Evolutionary conservation across 2,888 invertebrate genomes (phyloP).

Genomic region (Trissonchulus latispiculum): DNA sequence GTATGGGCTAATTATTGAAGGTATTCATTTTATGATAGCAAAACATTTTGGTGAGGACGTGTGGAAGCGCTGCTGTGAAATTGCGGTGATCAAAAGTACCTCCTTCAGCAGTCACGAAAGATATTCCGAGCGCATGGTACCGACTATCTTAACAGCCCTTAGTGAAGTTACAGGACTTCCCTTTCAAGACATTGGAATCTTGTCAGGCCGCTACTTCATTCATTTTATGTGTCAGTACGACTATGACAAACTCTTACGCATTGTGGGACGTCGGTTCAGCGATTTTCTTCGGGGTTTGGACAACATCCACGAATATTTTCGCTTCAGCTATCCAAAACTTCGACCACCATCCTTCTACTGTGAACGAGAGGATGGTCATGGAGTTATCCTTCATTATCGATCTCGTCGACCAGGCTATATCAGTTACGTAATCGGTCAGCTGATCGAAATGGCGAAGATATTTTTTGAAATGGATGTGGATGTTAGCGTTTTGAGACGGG

Average conservation of each 20-base stretch:
- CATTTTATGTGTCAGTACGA: conserved; percentile 32
- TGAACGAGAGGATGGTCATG: conserved; percentile 69
- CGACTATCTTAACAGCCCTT: conserved; percentile 29
- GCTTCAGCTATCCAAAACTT: no score
- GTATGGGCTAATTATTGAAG: conserved; percentile 36
- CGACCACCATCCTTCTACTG: no score
- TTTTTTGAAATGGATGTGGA: conserved; percentile 64
- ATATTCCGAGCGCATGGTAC: conserved; percentile 33
- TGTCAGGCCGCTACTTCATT: conserved; percentile 33
- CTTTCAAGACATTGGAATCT: conserved; percentile 32
- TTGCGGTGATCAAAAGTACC: conserved; percentile 28
- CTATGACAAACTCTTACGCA: conserved; percentile 34
- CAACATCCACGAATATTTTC: conserved; percentile 90
- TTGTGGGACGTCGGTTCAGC: conserved; percentile 34
- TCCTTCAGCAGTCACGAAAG: conserved; percentile 34
- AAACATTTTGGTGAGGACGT: conserved; percentile 32
- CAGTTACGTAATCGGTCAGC: no score
- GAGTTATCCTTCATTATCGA: conserved; percentile 72
- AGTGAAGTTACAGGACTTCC: conserved; percentile 25
- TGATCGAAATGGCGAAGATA: no score
- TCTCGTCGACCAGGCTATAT: conserved; percentile 60
- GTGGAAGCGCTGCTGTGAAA: conserved; percentile 24
- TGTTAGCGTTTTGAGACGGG: conserved; percentile 49
- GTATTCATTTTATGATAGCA: conserved; percentile 32
- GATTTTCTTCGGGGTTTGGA: conserved; percentile 55